Base-by-base conservation (phyloP, 1,140 invertebrate genomes). In the Drosophila pseudoobscura region DNA sequence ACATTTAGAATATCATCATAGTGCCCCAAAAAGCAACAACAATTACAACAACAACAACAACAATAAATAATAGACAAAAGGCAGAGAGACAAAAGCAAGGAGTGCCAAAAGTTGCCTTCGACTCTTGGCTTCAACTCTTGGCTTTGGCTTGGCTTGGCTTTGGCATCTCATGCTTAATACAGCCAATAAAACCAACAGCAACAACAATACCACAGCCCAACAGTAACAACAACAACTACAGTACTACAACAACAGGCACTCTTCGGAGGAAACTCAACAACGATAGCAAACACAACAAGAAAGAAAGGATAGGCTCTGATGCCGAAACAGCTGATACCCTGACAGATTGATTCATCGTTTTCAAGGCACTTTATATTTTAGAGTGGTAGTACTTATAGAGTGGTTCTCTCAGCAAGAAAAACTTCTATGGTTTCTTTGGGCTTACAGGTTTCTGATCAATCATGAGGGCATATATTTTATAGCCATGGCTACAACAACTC, bases 1-100 rank as follows among this genome's bases (percentile, higher is more conserved):
- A 87, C 83, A 88, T 87, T 87, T 87, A 87, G 83, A 87, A 87
- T 87, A 87, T 87, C 83, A 87, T 87, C 83, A 75, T 78, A 87
- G 63, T 69, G 66, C 11, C 41, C 31, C 60, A 66, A 66, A 52
- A 47, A 17, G n/a, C 39, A 78, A 66, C 68, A 44, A 49, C 55
- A 50, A 69, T 59, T 47, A 46, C 41, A 58, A 59, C 57, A 62
- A 59, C 51, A 53, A 5, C 24, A 26, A 52, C 75, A 69, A 69
- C 66, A 57, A 70, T 70, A 70, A 70, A 70, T 70, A 70, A 73
- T 57, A 61, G 76, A 80, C 77, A 80, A 75, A 61, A 76, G 64
- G 51, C 68, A 60, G 47, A 58, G 66, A 80, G 59, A 60, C 62
- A 78, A 79, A 84, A 83, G 70, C 78, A 87, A 85, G 82, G 82